A percentile compares a stretch with the other conserved stretches of the same genome.
Conservation (phyloP, 2,113 vertebrate genomes). For the Elachura formosa region DNA sequence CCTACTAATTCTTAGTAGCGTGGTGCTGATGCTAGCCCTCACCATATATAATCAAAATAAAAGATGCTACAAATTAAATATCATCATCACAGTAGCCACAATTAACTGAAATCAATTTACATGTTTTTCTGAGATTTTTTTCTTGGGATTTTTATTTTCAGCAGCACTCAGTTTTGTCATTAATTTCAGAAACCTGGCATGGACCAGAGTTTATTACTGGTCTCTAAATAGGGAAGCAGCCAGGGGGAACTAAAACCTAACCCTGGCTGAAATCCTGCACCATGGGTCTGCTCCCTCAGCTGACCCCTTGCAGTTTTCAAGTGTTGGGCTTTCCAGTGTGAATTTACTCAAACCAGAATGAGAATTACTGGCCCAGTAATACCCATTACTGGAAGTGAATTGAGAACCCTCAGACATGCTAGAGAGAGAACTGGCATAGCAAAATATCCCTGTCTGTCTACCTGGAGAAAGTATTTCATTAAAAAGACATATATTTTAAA, state of each 20-base stretch:
- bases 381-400: background rate
- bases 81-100: background rate
- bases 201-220: background rate
- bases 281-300: background rate
- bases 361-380: background rate
- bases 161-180: background rate
- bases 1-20: background rate
- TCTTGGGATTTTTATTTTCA: background rate
- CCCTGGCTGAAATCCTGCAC: background rate
- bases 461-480: background rate
- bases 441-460: background rate
- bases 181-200: background rate
- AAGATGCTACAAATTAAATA: slow-evolving; percentile 20
- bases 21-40: background rate
- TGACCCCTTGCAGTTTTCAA: background rate
- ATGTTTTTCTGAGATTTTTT: background rate
- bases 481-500: background rate
- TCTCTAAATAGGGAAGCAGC: background rate
- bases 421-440: background rate
- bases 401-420: background rate
- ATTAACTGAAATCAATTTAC: slow-evolving; percentile 3
- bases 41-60: background rate
- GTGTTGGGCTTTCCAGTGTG: background rate
- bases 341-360: background rate
- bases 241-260: background rate